Percentiles rank a stretch among this genome's conserved stretches.
These are phyloP conservation scores for Polypedilum pembai DNA, from an alignment of 1,140 invertebrate genomes.

Conservation along the genomic window DNA sequence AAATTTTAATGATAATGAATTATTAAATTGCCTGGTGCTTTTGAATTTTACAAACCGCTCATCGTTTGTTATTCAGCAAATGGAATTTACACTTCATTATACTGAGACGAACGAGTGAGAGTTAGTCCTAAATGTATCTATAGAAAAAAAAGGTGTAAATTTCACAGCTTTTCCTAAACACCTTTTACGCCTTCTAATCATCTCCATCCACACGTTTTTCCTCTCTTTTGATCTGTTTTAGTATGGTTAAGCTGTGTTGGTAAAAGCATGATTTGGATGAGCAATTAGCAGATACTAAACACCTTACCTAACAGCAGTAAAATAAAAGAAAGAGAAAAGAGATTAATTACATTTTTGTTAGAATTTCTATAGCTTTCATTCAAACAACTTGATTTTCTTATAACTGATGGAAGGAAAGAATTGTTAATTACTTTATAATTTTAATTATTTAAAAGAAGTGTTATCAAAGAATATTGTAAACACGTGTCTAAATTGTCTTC, in stretches of 20 bases:
- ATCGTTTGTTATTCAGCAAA: not conserved
- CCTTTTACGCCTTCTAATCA: not conserved
- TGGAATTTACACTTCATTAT: constrained; percentile 13
- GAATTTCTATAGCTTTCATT: not conserved
- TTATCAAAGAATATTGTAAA: too few species aligned
- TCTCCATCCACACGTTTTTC: not conserved
- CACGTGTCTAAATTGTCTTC: too few species aligned
- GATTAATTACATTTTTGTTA: not conserved
- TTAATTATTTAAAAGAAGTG: too few species aligned
- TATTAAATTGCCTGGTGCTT: constrained; percentile 8
- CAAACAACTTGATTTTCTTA: not conserved
- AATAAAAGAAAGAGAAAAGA: not conserved
- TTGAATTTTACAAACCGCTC: constrained; percentile 8
- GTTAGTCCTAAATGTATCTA: not conserved
- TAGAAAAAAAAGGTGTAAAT: not conserved
- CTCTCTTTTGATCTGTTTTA: not conserved
- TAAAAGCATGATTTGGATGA: not conserved
- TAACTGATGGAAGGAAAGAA: too few species aligned
- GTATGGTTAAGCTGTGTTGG: not conserved
- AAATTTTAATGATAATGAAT: constrained; percentile 9
- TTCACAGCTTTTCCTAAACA: not conserved
- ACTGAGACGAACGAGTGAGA: not conserved
- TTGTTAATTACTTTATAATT: too few species aligned
- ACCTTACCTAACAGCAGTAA: not conserved
- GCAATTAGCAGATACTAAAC: constrained; percentile 4